These are phyloP conservation scores for Ormia ochracea DNA, from an alignment of 2,888 invertebrate species.

Conservation along the genomic window DNA sequence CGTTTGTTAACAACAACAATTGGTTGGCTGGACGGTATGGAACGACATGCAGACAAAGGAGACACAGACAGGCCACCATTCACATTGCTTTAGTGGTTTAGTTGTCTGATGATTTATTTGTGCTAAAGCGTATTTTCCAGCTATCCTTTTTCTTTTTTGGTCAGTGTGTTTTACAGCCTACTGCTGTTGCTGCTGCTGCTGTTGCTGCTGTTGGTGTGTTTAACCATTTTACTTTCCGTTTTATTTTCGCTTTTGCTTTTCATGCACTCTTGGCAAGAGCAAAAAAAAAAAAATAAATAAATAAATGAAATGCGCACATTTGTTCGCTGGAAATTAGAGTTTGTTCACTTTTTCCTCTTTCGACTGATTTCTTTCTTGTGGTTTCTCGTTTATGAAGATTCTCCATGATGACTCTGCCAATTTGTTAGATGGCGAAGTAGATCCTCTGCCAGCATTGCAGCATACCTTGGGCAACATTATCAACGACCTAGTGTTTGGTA, in stretches of 20 bases:
- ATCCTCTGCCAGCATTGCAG: constrained; percentile 73
- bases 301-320: constrained; percentile 18
- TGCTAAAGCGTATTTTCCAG: background rate
- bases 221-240: constrained; percentile 49
- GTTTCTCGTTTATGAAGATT: constrained; percentile 51
- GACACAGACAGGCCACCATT: background rate
- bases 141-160: background rate
- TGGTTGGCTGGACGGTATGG: background rate
- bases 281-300: constrained; percentile 11
- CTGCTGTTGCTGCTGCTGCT: constrained; percentile 5
- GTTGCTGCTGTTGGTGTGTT: constrained; percentile 19
- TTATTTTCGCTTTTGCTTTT: constrained; percentile 59
- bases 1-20: constrained; percentile 38
- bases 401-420: constrained; percentile 65
- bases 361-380: constrained; percentile 27
- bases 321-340: background rate
- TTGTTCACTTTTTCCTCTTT: constrained; percentile 21
- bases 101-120: constrained; percentile 9
- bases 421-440: constrained; percentile 70
- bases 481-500: constrained; percentile 87
- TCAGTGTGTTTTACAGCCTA: constrained; percentile 9
- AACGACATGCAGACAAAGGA: constrained; percentile 7
- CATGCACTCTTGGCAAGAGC: constrained; percentile 50
- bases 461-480: constrained; percentile 87
- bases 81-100: constrained; percentile 1